Evolutionary conservation across 2,888 invertebrate species (phyloP).

Genomic region (Drosophila recens): DNA sequence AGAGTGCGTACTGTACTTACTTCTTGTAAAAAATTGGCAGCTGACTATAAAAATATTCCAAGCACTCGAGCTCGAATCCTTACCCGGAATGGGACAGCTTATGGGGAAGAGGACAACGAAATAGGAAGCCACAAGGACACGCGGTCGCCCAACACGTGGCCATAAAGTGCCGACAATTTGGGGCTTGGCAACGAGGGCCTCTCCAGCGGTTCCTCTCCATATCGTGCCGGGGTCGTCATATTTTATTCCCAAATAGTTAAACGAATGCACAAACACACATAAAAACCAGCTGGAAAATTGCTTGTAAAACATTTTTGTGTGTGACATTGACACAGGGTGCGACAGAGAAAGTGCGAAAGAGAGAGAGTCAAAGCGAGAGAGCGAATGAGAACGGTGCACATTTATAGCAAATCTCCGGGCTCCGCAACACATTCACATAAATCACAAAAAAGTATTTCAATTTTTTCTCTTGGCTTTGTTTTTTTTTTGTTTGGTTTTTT

Average conservation of each 20-base stretch:
- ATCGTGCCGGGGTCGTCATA: constrained; percentile 62
- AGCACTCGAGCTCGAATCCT: constrained; percentile 15
- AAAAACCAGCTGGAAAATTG: constrained; percentile 81
- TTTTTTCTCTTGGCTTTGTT: constrained; percentile 46
- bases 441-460: constrained; percentile 81
- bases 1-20: constrained; percentile 41
- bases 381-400: constrained; percentile 40
- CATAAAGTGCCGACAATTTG: constrained; percentile 71
- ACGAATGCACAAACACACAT: constrained; percentile 80
- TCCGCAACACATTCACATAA: constrained; percentile 76
- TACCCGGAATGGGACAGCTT: not conserved
- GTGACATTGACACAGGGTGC: constrained; percentile 54
- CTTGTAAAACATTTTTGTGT: constrained; percentile 81
- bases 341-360: not conserved
- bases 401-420: constrained; percentile 77
- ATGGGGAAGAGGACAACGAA: constrained; percentile 2
- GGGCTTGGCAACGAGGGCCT: constrained; percentile 18
- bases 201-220: constrained; percentile 17
- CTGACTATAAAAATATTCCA: constrained; percentile 59
- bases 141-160: constrained; percentile 58
- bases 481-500: constrained; percentile 10
- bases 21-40: constrained; percentile 26
- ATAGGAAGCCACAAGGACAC: constrained; percentile 68
- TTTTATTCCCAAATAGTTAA: constrained; percentile 81
- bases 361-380: not conserved